A percentile compares a stretch with the other conserved stretches of the same genome.
These are phyloP conservation scores for Drosophila mimica DNA, from an alignment of 2,888 invertebrate genomes.

Conservation along the genomic window DNA sequence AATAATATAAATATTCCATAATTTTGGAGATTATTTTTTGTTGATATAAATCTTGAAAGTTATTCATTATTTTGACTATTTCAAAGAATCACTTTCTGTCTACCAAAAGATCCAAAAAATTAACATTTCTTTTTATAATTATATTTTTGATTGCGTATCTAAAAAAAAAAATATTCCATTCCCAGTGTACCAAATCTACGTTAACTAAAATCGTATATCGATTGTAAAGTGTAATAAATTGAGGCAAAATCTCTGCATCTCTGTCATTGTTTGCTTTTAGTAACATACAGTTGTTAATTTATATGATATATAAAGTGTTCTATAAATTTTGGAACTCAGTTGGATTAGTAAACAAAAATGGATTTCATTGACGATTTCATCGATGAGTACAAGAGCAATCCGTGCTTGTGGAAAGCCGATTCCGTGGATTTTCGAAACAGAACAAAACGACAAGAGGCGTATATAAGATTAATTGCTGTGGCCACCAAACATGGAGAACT, in stretches of 20 bases:
- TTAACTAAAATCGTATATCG: not conserved
- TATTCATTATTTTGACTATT: not conserved
- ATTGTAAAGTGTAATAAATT: not conserved
- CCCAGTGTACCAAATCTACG: not conserved
- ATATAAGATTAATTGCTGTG: conserved; percentile 83
- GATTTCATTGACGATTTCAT: conserved; percentile 85
- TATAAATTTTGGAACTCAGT: conserved; percentile 31
- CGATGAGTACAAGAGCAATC: conserved; percentile 84
- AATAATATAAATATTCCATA: not conserved
- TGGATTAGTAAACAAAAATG: conserved; percentile 69
- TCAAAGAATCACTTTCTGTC: not conserved
- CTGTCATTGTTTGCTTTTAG: conserved; percentile 33
- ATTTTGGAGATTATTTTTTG: not conserved
- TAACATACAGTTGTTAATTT: conserved; percentile 35
- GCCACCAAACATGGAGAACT: conserved; percentile 84
- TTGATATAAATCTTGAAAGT: not conserved
- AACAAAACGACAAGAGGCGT: conserved; percentile 83
- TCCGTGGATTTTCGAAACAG: conserved; percentile 84
- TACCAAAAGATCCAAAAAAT: not conserved
- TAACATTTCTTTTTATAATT: not conserved
- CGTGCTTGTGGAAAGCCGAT: conserved; percentile 84
- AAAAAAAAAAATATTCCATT: not conserved
- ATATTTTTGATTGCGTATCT: not conserved
- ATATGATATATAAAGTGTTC: conserved; percentile 36
- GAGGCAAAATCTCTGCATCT: conserved; percentile 4